Percentiles rank a stretch among this genome's conserved stretches.
These are phyloP conservation scores for Amiota communis DNA, from an alignment of 2,888 invertebrate species.

Conservation along the genomic window DNA sequence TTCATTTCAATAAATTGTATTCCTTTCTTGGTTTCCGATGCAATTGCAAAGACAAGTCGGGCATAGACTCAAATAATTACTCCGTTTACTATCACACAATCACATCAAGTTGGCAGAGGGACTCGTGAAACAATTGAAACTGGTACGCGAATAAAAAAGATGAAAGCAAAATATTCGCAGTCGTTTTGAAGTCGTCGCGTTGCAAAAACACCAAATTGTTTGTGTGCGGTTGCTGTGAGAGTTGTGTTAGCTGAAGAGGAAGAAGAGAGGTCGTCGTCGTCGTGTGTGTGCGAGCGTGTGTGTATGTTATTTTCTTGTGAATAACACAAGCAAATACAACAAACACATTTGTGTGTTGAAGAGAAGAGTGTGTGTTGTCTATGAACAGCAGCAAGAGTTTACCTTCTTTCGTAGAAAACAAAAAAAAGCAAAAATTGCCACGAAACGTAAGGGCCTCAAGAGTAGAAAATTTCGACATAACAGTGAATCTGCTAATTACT, in stretches of 20 bases:
- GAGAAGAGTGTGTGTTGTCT: not conserved
- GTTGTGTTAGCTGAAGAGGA: not conserved
- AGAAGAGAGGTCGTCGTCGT: not conserved
- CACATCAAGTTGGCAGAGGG: too few species aligned
- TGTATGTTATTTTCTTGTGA: not conserved
- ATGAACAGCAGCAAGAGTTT: not conserved
- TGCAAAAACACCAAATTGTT: conserved; percentile 1
- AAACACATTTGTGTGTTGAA: not conserved
- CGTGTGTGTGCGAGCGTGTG: conserved; percentile 17
- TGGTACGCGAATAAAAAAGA: not conserved
- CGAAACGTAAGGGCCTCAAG: not conserved
- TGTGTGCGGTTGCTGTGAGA: not conserved
- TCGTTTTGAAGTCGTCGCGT: conserved; percentile 16
- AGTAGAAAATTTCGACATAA: too few species aligned
- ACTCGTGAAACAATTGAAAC: too few species aligned
- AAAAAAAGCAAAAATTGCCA: not conserved
- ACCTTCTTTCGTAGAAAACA: not conserved
- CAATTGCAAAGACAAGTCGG: too few species aligned
- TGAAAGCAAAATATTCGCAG: conserved; percentile 21
- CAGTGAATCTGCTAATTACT: too few species aligned
- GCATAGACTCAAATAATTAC: too few species aligned
- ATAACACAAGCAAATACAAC: conserved; percentile 6
- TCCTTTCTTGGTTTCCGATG: too few species aligned
- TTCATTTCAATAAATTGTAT: too few species aligned
- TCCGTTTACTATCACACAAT: too few species aligned